Percentiles rank a stretch among this genome's conserved stretches.
Evolutionary conservation across 2,797 vertebrate species (phyloP).

Genomic region (Gymnoscopelus microlampas): DNA sequence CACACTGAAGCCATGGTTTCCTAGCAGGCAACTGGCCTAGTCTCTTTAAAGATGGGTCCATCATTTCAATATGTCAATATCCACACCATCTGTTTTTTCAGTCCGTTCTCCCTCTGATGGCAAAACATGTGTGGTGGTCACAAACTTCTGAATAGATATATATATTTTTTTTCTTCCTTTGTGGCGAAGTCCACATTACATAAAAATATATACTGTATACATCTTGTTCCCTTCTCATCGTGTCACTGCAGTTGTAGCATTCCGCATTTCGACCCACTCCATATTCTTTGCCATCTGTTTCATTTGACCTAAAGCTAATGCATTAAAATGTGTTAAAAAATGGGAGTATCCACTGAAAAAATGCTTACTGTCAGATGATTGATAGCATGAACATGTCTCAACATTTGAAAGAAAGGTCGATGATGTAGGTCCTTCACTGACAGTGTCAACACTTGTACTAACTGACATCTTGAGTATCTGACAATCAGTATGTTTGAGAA

Average conservation of each 20-base stretch:
- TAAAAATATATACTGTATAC: slow-evolving; percentile 58
- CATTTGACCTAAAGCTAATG: slow-evolving; percentile 54
- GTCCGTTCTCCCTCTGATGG: background rate
- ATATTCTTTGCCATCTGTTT: background rate
- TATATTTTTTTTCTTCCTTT: slow-evolving; percentile 27
- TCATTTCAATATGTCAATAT: slow-evolving; percentile 13
- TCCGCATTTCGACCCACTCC: background rate
- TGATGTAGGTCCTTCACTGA: slow-evolving; percentile 34
- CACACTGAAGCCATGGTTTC: slow-evolving; percentile 4
- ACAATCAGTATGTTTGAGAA: too few relatives aligned
- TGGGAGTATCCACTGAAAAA: slow-evolving; percentile 34
- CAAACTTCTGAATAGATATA: slow-evolving; percentile 31
- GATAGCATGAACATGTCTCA: slow-evolving; percentile 11
- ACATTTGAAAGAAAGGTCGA: slow-evolving; percentile 11
- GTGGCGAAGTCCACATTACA: slow-evolving; percentile 59
- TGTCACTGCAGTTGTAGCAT: background rate
- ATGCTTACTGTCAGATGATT: slow-evolving; percentile 19
- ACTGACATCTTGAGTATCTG: slow-evolving; percentile 5
- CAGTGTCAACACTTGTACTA: slow-evolving; percentile 28
- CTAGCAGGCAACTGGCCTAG: slow-evolving; percentile 18
- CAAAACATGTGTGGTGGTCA: slow-evolving; percentile 35
- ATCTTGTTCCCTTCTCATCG: slow-evolving; percentile 42
- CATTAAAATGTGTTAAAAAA: slow-evolving; percentile 41
- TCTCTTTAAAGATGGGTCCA: slow-evolving; percentile 7
- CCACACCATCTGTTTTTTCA: slow-evolving; percentile 16